Evolutionary conservation across 2,888 invertebrate species (phyloP).

Genomic region (Chloroclystis v-ata): DNA sequence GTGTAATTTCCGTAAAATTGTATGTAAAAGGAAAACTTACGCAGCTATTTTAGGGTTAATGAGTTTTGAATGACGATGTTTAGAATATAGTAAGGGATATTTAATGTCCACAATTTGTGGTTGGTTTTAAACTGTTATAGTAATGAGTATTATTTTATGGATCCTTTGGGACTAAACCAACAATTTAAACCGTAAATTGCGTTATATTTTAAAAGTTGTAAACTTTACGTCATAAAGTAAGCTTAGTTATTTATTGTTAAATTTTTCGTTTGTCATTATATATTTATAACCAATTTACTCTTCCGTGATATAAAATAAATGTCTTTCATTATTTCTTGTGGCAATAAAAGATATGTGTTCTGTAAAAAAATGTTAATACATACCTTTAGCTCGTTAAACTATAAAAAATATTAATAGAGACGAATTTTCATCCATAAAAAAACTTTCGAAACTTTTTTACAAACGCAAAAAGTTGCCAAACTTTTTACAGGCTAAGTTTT

Average conservation of each 20-base stretch:
- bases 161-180: too few relatives aligned
- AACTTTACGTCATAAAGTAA: too few relatives aligned
- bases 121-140: background rate
- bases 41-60: constrained; percentile 50
- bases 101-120: constrained; percentile 14
- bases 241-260: too few relatives aligned
- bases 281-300: too few relatives aligned
- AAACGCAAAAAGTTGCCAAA: constrained; percentile 35
- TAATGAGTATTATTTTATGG: too few relatives aligned
- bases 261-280: too few relatives aligned
- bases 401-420: constrained; percentile 22
- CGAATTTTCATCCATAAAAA: constrained; percentile 39
- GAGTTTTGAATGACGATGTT: constrained; percentile 35
- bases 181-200: too few relatives aligned
- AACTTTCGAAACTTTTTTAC: constrained; percentile 37
- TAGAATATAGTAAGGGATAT: constrained; percentile 21
- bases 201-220: too few relatives aligned
- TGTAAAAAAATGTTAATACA: constrained; percentile 10
- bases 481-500: constrained; percentile 27
- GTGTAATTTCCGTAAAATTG: constrained; percentile 32
- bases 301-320: too few relatives aligned
- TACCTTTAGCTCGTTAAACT: constrained; percentile 15
- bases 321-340: too few relatives aligned
- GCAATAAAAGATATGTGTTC: too few relatives aligned
- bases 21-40: constrained; percentile 39